Conservation (phyloP, 1,140 invertebrate species). For the Ceratoteleas bidentatus region DNA sequence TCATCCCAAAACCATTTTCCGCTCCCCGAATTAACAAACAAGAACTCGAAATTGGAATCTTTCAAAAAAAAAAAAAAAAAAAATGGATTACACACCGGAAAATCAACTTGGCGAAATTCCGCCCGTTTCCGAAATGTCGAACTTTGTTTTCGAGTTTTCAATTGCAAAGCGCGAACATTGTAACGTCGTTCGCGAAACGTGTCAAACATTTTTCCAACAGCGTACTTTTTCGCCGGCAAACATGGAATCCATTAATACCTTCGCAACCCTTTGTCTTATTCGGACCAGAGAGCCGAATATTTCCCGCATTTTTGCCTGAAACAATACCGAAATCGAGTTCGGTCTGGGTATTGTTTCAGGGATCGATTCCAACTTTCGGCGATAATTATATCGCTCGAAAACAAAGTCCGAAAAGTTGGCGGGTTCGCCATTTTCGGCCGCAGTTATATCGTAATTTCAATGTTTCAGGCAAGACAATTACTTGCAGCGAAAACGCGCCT, state of each 20-base stretch:
- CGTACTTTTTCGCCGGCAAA: not conserved
- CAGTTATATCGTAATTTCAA: not conserved
- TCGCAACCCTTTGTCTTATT: not conserved
- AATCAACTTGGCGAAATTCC: no score
- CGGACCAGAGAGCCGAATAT: not conserved
- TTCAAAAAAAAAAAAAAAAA: no score
- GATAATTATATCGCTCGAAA: no score
- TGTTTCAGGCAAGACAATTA: slow-evolving; percentile 77
- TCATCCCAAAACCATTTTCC: not conserved
- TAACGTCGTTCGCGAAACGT: not conserved
- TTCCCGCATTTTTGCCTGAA: not conserved
- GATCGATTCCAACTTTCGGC: no score
- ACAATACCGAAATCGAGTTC: no score
- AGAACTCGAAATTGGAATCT: no score
- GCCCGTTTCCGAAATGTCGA: not conserved
- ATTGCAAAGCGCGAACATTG: not conserved
- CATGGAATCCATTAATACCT: not conserved
- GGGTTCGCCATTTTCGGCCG: not conserved
- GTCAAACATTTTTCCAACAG: not conserved
- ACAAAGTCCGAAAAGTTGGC: slow-evolving; percentile 11
- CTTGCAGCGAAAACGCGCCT: slow-evolving; percentile 73
- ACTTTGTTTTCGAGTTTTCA: not conserved
- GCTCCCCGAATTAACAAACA: not conserved
- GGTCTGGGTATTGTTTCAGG: no score
- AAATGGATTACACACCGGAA: no score